A percentile compares a stretch with the other conserved stretches of the same genome.
phyloP scores from a whole-genome alignment of 1,140 invertebrate genomes.

The Glomeris maerens region DNA sequence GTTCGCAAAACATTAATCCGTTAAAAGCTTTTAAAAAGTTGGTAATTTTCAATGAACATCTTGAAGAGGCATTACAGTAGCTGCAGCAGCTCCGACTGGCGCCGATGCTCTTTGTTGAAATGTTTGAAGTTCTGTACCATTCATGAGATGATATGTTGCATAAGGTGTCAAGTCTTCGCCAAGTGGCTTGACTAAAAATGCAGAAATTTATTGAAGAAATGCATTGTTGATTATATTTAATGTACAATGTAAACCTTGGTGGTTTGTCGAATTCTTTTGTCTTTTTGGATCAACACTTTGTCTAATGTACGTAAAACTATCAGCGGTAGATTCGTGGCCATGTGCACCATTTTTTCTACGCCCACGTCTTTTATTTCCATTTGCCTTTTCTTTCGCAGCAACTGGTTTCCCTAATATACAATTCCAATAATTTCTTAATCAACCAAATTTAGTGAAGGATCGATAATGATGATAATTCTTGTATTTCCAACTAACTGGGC shows the following conservation, averaged over 20 bases:
- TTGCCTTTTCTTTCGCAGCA: no score
- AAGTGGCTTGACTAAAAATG: not conserved
- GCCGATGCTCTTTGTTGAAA: conserved; percentile 1
- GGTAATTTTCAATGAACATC: no score
- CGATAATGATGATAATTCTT: no score
- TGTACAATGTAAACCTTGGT: not conserved
- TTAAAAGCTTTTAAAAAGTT: no score
- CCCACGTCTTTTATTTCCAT: no score
- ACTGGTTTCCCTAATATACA: no score
- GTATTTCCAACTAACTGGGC: conserved; percentile 4
- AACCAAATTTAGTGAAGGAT: no score
- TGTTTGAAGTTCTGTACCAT: not conserved
- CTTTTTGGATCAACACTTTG: not conserved
- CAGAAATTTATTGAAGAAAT: not conserved
- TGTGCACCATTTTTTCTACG: no score
- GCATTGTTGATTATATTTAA: not conserved
- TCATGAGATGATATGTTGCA: conserved; percentile 1
- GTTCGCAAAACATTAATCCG: no score
- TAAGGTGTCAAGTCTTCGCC: not conserved
- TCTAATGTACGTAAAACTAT: not conserved
- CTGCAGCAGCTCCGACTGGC: not conserved
- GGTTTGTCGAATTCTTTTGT: not conserved
- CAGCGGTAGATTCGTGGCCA: not conserved
- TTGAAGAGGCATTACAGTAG: no score
- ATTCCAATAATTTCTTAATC: no score